phyloP scores from a whole-genome alignment of 2,888 invertebrate species.

The Petrolisthes manimaculis region DNA sequence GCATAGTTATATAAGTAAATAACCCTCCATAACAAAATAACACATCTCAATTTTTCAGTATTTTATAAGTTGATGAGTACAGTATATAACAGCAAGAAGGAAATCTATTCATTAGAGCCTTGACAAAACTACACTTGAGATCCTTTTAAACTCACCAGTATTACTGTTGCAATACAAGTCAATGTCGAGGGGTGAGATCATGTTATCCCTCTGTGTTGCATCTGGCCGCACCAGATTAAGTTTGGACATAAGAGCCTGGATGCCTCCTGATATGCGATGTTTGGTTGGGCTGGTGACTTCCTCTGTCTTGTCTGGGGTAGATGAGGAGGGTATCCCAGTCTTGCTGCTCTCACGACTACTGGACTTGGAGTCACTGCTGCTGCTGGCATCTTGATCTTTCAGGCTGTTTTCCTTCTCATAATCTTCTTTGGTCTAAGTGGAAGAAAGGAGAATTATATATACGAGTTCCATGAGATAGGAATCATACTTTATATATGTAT shows the following conservation, averaged over 20 bases:
- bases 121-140: background rate
- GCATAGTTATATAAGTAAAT: background rate
- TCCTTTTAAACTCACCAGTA: conserved; percentile 56
- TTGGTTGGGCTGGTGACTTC: conserved; percentile 73
- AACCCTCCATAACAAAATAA: too few species aligned
- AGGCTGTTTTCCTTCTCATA: conserved; percentile 35
- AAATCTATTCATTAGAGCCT: too few species aligned
- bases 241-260: conserved; percentile 88
- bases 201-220: conserved; percentile 69
- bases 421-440: conserved; percentile 55
- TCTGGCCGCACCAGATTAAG: conserved; percentile 75
- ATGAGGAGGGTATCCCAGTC: conserved; percentile 24
- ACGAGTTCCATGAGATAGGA: background rate
- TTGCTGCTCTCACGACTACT: conserved; percentile 52
- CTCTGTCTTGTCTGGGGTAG: conserved; percentile 44
- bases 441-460: background rate
- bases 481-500: background rate
- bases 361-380: conserved; percentile 56
- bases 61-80: too few species aligned
- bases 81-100: too few species aligned
- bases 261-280: conserved; percentile 85
- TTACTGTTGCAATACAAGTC: conserved; percentile 81
- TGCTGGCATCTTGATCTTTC: conserved; percentile 43
- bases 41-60: too few species aligned
- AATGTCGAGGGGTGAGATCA: conserved; percentile 79